phyloP scores from a whole-genome alignment of 1,140 invertebrate genomes.

The Mercenaria mercenaria region DNA sequence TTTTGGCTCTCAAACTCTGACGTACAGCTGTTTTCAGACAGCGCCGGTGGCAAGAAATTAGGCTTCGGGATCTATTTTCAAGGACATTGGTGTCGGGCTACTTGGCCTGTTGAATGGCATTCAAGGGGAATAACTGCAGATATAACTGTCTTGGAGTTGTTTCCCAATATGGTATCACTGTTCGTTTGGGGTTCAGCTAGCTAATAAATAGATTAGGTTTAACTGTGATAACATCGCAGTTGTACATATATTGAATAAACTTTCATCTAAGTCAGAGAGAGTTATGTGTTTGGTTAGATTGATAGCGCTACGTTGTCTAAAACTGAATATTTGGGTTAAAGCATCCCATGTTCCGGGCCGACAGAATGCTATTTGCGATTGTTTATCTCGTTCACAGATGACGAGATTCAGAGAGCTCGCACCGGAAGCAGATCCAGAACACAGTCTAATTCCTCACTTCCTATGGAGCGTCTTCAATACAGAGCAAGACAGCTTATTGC shows the following conservation, averaged over 20 bases:
- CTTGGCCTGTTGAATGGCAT: too few species aligned
- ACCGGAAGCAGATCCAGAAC: slow-evolving; percentile 12
- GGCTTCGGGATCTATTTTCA: too few species aligned
- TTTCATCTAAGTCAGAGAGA: too few species aligned
- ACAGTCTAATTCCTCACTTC: neutral
- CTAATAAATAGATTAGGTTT: slow-evolving; percentile 13
- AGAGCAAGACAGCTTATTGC: neutral
- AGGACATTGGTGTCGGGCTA: too few species aligned
- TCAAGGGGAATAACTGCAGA: too few species aligned
- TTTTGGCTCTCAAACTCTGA: too few species aligned
- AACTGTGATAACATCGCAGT: slow-evolving; percentile 41
- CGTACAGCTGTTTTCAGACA: too few species aligned
- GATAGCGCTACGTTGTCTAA: slow-evolving; percentile 24
- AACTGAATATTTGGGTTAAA: neutral
- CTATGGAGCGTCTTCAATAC: slow-evolving; percentile 27
- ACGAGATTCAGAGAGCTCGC: slow-evolving; percentile 23
- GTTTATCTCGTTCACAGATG: neutral
- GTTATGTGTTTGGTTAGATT: neutral
- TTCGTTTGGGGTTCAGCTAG: neutral
- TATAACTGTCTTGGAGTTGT: neutral
- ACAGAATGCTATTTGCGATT: too few species aligned
- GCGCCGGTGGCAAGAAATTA: too few species aligned
- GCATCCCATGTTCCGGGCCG: neutral
- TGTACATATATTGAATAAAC: neutral
- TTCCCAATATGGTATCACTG: neutral